phyloP scores from a whole-genome alignment of 2,888 invertebrate species.

The Oconnorella tubifera region DNA sequence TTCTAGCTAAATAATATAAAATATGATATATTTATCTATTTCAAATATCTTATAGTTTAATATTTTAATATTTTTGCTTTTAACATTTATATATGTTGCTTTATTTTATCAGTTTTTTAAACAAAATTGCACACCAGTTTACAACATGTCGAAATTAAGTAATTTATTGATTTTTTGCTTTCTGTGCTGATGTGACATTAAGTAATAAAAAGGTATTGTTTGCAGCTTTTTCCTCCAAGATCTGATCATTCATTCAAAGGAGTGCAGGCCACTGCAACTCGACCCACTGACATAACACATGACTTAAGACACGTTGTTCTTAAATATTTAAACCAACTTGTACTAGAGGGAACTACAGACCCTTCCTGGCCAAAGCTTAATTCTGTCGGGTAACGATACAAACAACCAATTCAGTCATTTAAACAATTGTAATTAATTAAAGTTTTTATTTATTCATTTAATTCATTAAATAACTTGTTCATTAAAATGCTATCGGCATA shows the following conservation, averaged over 20 bases:
- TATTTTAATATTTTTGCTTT: not conserved
- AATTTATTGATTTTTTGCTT: not conserved
- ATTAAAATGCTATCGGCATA: too few relatives aligned
- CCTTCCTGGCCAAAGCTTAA: slow-evolving; percentile 13
- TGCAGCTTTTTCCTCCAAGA: slow-evolving; percentile 15
- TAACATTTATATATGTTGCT: not conserved
- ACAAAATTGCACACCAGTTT: not conserved
- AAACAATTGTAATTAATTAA: too few relatives aligned
- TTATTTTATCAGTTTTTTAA: too few relatives aligned
- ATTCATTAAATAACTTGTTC: too few relatives aligned
- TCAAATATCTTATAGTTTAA: not conserved
- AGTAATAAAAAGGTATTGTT: slow-evolving; percentile 8
- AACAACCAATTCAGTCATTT: not conserved
- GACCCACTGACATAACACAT: not conserved
- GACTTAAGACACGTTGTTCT: not conserved
- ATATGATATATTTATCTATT: too few relatives aligned
- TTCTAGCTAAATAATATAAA: too few relatives aligned
- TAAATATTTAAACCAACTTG: not conserved
- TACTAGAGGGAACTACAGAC: not conserved
- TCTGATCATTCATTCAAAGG: slow-evolving; percentile 7
- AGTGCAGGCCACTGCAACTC: not conserved
- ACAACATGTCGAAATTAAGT: too few relatives aligned
- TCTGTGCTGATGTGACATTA: too few relatives aligned
- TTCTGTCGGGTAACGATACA: not conserved
- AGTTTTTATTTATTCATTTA: too few relatives aligned